Conservation (phyloP, 2,797 vertebrate species). For the Labeo calbasu region DNA sequence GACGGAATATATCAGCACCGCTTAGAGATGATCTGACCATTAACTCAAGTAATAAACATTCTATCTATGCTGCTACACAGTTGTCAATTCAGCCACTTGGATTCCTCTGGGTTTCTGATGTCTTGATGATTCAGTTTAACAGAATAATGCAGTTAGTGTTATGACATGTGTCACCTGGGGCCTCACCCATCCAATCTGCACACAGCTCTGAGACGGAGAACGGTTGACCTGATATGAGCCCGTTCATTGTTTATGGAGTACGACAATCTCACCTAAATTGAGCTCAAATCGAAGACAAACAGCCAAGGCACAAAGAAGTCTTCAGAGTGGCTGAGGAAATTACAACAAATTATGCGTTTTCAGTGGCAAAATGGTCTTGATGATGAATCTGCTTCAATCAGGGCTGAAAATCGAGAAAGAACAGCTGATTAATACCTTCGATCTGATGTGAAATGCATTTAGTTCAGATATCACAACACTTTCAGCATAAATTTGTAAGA, state of each 20-base stretch:
- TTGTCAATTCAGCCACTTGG: conserved; percentile 14
- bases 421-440: conserved; percentile 16
- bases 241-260: neutral
- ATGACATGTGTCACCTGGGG: conserved; percentile 17
- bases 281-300: conserved; percentile 28
- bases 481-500: neutral
- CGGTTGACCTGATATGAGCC: neutral
- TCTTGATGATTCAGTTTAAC: conserved; percentile 45
- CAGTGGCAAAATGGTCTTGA: conserved; percentile 10
- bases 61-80: conserved; percentile 19
- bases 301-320: neutral
- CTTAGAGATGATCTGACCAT: neutral
- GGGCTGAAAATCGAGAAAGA: neutral
- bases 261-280: neutral
- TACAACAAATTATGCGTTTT: conserved; percentile 9
- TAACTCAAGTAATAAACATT: neutral
- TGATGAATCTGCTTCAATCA: conserved; percentile 32
- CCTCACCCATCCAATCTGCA: conserved; percentile 23
- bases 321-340: conserved; percentile 17
- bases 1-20: neutral
- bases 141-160: conserved; percentile 39
- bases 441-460: conserved; percentile 8
- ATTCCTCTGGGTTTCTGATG: conserved; percentile 30
- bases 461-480: neutral
- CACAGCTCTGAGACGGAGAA: neutral